Percentiles rank a stretch among this genome's conserved stretches.
Conservation (phyloP, 2,797 vertebrate species). For the Hyperoplus lanceolatus region DNA sequence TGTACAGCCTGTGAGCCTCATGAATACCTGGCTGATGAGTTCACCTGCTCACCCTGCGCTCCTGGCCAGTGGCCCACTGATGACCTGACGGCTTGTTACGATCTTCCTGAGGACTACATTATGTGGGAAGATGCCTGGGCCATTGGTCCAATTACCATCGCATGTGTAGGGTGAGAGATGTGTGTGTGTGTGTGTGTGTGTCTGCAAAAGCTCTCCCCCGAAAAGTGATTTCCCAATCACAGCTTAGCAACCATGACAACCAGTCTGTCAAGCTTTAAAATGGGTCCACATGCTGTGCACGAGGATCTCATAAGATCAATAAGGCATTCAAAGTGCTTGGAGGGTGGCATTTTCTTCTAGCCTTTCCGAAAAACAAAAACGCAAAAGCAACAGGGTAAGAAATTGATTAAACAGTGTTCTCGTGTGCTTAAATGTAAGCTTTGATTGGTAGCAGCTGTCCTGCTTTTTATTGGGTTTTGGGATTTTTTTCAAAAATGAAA, state of each 20-base stretch:
- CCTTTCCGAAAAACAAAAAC: not conserved
- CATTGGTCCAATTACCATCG: slow-evolving; percentile 95
- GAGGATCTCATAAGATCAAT: not conserved
- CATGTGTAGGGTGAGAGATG: slow-evolving; percentile 90
- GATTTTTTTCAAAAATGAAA: not conserved
- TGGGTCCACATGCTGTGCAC: not conserved
- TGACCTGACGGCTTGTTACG: slow-evolving; percentile 93
- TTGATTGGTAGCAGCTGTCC: not conserved
- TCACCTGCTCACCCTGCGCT: slow-evolving; percentile 94
- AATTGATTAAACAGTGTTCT: not conserved
- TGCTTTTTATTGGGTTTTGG: not conserved
- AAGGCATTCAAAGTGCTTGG: not conserved
- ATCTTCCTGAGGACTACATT: slow-evolving; percentile 98
- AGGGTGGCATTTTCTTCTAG: not conserved
- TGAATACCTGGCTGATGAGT: slow-evolving; percentile 95
- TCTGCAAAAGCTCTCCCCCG: not conserved
- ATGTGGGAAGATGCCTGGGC: slow-evolving; percentile 99
- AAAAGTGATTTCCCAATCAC: slow-evolving; percentile 9
- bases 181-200: not conserved
- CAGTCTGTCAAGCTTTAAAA: not conserved
- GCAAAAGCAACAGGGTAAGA: not conserved
- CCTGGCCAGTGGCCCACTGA: slow-evolving; percentile 95
- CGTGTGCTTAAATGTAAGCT: not conserved
- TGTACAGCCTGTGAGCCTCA: slow-evolving; percentile 97
- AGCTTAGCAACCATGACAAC: not conserved